A percentile compares a stretch with the other conserved stretches of the same genome.
These are phyloP conservation scores for Thinocorus orbignyianus DNA, from an alignment of 2,113 vertebrate genomes.

Conservation along the genomic window DNA sequence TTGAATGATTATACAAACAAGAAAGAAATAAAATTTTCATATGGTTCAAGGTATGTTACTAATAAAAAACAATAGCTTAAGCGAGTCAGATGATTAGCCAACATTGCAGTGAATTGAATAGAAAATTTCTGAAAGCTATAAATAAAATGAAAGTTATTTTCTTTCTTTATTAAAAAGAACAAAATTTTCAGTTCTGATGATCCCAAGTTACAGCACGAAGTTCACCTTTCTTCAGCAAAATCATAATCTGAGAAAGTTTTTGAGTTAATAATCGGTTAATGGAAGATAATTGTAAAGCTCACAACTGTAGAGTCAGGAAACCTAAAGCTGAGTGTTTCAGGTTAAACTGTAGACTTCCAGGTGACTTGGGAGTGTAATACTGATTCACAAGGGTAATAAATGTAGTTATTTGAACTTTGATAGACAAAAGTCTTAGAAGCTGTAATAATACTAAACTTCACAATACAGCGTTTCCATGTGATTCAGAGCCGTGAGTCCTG, in stretches of 20 bases:
- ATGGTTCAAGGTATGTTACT: background rate
- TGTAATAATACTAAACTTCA: background rate
- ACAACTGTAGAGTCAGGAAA: conserved; percentile 3
- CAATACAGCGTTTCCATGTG: accelerated
- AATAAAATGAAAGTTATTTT: conserved; percentile 37
- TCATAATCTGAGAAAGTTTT: conserved; percentile 33
- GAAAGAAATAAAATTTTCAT: background rate
- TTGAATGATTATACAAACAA: background rate
- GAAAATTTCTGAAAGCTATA: conserved; percentile 47
- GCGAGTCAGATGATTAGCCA: conserved; percentile 12
- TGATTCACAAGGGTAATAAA: background rate
- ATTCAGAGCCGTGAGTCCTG: background rate
- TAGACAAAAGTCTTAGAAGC: background rate
- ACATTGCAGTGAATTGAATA: background rate
- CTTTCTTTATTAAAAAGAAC: conserved; percentile 47
- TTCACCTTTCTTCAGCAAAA: conserved; percentile 48
- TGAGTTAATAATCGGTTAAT: conserved; percentile 38
- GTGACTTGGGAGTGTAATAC: background rate
- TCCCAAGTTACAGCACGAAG: background rate
- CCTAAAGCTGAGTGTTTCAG: background rate
- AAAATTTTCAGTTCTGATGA: conserved; percentile 40
- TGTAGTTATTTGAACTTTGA: background rate
- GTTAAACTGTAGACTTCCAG: background rate
- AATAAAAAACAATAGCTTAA: background rate
- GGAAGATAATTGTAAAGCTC: conserved; percentile 37